phyloP scores from a whole-genome alignment of 2,888 invertebrate genomes.

The Pachymerium ferrugineum region DNA sequence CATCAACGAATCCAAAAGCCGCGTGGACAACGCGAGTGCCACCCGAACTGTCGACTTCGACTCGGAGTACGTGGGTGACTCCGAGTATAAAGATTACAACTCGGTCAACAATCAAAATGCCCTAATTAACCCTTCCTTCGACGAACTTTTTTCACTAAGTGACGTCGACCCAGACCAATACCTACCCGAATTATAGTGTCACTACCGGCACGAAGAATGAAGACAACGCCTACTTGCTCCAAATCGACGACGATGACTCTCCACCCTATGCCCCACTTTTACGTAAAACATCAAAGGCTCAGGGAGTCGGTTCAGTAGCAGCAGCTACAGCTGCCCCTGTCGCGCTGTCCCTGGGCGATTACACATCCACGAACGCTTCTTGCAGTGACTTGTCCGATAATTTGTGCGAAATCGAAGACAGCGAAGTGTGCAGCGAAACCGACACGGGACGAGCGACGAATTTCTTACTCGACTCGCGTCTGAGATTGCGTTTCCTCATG shows the following conservation, averaged over 20 bases:
- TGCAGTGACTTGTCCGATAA: constrained; percentile 81
- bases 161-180: constrained; percentile 64
- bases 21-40: constrained; percentile 51
- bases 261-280: constrained; percentile 44
- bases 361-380: constrained; percentile 57
- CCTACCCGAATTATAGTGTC: constrained; percentile 61
- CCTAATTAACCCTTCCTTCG: constrained; percentile 53
- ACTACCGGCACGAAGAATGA: constrained; percentile 45
- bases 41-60: constrained; percentile 43
- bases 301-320: neutral
- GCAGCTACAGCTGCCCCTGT: constrained; percentile 31
- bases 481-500: too few species aligned
- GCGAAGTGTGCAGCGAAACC: constrained; percentile 46
- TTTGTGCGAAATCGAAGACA: constrained; percentile 81
- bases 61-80: constrained; percentile 59
- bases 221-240: constrained; percentile 37
- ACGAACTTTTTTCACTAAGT: constrained; percentile 45
- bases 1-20: constrained; percentile 68
- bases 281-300: constrained; percentile 38
- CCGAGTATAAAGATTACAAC: constrained; percentile 60
- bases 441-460: constrained; percentile 37
- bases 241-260: constrained; percentile 40
- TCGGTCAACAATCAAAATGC: constrained; percentile 48
- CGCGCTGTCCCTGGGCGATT: constrained; percentile 59
- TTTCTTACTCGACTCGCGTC: constrained; percentile 16